Conservation (phyloP, 2,888 invertebrate species). For the Tethea ocularis region DNA sequence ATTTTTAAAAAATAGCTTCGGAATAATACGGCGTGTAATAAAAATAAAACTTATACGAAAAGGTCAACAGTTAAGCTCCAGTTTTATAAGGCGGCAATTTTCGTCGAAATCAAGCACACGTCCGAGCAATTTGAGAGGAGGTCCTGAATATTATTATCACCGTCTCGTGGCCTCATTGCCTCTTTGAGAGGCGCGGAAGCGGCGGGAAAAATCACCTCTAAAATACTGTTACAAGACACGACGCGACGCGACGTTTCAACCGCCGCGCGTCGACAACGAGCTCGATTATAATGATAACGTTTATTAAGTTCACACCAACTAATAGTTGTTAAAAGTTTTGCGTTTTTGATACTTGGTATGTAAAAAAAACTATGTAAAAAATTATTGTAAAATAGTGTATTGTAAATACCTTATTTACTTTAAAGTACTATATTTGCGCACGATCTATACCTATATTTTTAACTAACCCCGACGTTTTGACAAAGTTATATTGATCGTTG, state of each 20-base stretch:
- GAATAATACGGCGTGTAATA: conserved; percentile 29
- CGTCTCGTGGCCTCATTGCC: conserved; percentile 45
- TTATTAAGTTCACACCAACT: neutral
- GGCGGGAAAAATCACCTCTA: conserved; percentile 52
- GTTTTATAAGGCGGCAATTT: conserved; percentile 57
- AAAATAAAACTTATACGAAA: conserved; percentile 48
- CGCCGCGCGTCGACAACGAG: neutral
- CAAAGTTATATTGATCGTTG: too few species aligned
- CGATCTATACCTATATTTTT: too few species aligned
- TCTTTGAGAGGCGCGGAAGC: conserved; percentile 52
- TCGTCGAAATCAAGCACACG: conserved; percentile 58
- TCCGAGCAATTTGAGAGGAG: conserved; percentile 63
- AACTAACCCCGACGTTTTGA: too few species aligned
- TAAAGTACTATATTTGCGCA: too few species aligned
- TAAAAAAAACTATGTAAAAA: too few species aligned
- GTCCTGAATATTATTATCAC: conserved; percentile 64
- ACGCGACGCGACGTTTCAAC: neutral
- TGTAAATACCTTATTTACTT: too few species aligned
- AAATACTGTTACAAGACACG: conserved; percentile 46
- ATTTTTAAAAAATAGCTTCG: conserved; percentile 7
- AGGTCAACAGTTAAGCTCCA: conserved; percentile 59
- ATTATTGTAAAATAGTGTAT: too few species aligned
- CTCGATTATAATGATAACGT: neutral
- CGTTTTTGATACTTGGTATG: neutral
- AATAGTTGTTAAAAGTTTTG: neutral